Percentiles rank a stretch among this genome's conserved stretches.
These are phyloP conservation scores for Gila robusta DNA, from an alignment of 2,797 vertebrate species.

Conservation along the genomic window DNA sequence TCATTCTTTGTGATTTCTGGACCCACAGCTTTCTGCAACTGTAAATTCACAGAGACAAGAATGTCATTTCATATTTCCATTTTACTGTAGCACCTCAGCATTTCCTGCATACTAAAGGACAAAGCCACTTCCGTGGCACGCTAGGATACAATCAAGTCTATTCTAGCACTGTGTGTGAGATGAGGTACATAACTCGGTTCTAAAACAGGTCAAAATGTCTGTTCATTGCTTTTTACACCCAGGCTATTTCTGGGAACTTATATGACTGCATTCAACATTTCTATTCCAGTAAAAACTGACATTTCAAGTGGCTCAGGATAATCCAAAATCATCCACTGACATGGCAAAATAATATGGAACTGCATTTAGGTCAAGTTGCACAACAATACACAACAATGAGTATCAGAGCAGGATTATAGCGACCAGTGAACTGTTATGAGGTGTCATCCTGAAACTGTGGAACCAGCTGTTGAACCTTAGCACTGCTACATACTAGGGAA, in stretches of 20 bases:
- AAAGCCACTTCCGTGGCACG: not conserved
- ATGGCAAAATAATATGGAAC: not conserved
- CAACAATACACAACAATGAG: not conserved
- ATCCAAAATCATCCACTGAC: conserved; percentile 6
- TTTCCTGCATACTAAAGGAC: not conserved
- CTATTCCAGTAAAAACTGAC: conserved; percentile 1
- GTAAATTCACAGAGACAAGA: conserved; percentile 30
- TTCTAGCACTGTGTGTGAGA: not conserved
- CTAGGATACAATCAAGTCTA: not conserved
- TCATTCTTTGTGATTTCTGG: conserved; percentile 90
- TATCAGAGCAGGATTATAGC: not conserved
- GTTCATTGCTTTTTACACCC: not conserved
- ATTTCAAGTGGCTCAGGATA: not conserved
- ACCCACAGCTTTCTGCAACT: conserved; percentile 88
- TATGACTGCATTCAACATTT: not conserved
- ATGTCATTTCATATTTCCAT: conserved; percentile 20
- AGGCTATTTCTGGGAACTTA: not conserved
- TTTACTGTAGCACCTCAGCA: not conserved
- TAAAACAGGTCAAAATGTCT: not conserved
- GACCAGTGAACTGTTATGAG: conserved; percentile 4
- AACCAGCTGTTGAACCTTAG: conserved; percentile 14
- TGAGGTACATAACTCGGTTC: not conserved
- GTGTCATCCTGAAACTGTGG: not conserved
- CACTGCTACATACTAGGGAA: not conserved
- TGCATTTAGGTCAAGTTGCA: conserved; percentile 18